These are phyloP conservation scores for Chaetodon trifascialis DNA, from an alignment of 2,113 vertebrate genomes.

Conservation along the genomic window DNA sequence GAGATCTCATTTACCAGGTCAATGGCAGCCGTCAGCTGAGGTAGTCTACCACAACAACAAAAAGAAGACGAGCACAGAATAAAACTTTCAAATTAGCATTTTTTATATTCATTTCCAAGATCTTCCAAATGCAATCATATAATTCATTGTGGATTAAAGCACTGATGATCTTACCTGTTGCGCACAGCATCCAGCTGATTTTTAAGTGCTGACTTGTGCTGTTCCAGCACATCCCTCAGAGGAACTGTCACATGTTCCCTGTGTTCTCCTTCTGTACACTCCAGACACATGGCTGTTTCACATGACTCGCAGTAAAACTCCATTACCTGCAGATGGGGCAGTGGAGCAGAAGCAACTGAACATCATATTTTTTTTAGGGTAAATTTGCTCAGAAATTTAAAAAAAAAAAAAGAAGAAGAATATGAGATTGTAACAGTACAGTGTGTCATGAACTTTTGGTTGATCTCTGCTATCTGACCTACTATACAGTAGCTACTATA, in stretches of 20 bases:
- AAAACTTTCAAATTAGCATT: background rate
- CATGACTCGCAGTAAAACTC: constrained; percentile 98
- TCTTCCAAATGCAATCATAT: background rate
- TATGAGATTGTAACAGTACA: background rate
- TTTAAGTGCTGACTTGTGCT: constrained; percentile 93
- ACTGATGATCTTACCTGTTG: constrained; percentile 82
- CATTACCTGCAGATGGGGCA: constrained; percentile 89
- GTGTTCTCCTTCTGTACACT: constrained; percentile 94
- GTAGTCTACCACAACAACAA: constrained; percentile 83
- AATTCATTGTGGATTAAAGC: background rate
- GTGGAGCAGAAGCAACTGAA: constrained; percentile 21
- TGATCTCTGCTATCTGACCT: background rate
- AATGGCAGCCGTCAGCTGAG: constrained; percentile 92
- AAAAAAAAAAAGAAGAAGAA: background rate
- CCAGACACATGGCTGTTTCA: constrained; percentile 95
- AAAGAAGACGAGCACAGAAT: background rate
- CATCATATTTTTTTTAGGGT: background rate
- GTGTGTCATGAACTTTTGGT: background rate
- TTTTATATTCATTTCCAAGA: background rate
- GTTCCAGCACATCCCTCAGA: constrained; percentile 93
- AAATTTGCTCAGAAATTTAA: background rate
- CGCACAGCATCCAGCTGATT: constrained; percentile 92
- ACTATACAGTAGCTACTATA: background rate
- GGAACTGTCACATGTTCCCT: constrained; percentile 94
- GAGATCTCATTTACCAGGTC: constrained; percentile 93